Base-by-base conservation (phyloP, 2,888 invertebrate species). In the Colletes collaris region DNA sequence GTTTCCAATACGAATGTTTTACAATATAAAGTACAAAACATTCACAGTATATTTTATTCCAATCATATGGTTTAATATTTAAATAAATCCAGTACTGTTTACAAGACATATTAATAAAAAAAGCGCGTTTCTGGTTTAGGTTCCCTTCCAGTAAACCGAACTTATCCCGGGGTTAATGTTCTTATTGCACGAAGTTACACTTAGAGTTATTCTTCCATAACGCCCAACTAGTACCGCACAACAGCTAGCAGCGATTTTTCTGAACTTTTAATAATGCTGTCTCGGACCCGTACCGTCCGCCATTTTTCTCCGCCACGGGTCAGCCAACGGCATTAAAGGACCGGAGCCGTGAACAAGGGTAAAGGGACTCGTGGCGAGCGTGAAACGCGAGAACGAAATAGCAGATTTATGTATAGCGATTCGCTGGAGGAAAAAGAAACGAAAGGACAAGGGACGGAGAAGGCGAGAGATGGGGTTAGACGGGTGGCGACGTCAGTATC, bases 361-460 rank as follows among this genome's bases (percentile, higher is more conserved):
- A 49, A 67, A 49, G 35, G 49, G 11, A n/a, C 13, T 16, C 35
- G 49, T n/a, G 56, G 35, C 46, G 19, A 52, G 46, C 37, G 13
- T 6, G 27, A 27, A 27, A 13, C 16, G 13, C 55, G 13, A 16
- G 46, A 53, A 46, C 40, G 49, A 64, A 50, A 58, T 50, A 50
- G 40, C 50, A 46, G 64, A 71, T 71, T 64, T 72, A 65, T 65
- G 52, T 5, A 44, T 11, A 27, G 11, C 27, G 58, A 69, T 62
- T 55, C 37, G 46, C 52, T 7, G 46, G 16, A 72, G 1, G 27
- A 27, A 27, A 27, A 27, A 2, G 49, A 53, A 68, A 58, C 6
- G 52, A 60, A 76, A 64, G 60, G 63, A 64, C 50, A 62, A 58
- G 53, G 49, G 69, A 64, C 11, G 52, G 37, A 73, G 27, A 56